Conservation (phyloP, 2,888 invertebrate species). For the Tineola bisselliella region DNA sequence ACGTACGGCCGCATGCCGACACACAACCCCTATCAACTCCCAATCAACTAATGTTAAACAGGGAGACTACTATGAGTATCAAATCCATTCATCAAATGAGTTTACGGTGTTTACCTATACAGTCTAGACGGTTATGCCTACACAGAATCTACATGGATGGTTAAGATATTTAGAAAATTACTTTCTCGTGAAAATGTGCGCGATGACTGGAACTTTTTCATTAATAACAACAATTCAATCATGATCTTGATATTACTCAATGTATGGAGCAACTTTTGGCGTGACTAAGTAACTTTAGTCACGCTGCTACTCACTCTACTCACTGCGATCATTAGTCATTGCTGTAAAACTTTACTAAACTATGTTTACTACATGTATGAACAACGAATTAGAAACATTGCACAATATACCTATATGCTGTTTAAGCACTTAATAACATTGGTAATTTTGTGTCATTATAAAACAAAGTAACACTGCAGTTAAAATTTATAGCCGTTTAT, state of each 20-base stretch:
- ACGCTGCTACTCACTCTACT: slow-evolving; percentile 25
- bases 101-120: neutral
- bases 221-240: neutral
- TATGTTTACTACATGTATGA: neutral
- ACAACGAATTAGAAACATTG: neutral
- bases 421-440: neutral
- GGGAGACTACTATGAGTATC: neutral
- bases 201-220: neutral
- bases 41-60: slow-evolving; percentile 39
- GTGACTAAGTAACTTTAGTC: slow-evolving; percentile 53
- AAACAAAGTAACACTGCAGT: neutral
- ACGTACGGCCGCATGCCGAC: slow-evolving; percentile 36
- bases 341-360: neutral
- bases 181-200: neutral
- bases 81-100: slow-evolving; percentile 7
- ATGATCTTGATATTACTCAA: slow-evolving; percentile 6
- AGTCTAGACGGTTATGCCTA: neutral
- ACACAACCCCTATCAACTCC: slow-evolving; percentile 18
- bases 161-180: neutral
- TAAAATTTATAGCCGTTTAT: neutral
- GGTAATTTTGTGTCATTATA: neutral
- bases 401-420: neutral
- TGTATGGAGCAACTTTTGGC: slow-evolving; percentile 26
- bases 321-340: slow-evolving; percentile 1
- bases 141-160: neutral